These are phyloP conservation scores for Drosophila sordidapex DNA, from an alignment of 2,888 invertebrate genomes.

Conservation along the genomic window DNA sequence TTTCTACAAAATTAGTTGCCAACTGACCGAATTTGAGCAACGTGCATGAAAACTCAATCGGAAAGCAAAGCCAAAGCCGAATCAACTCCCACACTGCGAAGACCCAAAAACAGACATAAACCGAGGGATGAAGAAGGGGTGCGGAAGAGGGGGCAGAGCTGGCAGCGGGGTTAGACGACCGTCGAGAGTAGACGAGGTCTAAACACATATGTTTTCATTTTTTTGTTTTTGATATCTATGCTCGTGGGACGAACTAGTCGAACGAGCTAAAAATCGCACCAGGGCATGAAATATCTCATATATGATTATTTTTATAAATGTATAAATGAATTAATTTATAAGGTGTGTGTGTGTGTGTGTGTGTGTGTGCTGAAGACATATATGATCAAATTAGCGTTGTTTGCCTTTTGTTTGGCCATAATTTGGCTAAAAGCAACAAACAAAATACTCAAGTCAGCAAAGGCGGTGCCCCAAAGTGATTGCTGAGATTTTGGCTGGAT, in stretches of 20 bases:
- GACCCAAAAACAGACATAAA: constrained; percentile 52
- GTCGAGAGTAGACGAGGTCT: constrained; percentile 55
- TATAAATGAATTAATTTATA: constrained; percentile 34
- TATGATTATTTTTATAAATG: constrained; percentile 24
- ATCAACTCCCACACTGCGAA: constrained; percentile 62
- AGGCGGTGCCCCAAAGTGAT: background rate
- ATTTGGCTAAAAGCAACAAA: constrained; percentile 60
- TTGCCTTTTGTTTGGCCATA: constrained; percentile 61
- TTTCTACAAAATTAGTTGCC: constrained; percentile 45
- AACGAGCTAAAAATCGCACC: constrained; percentile 73
- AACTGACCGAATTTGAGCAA: constrained; percentile 61
- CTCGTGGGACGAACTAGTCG: constrained; percentile 77
- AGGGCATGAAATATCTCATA: constrained; percentile 68
- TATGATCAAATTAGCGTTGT: constrained; percentile 68
- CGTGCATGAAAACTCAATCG: constrained; percentile 64
- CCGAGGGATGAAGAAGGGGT: constrained; percentile 8
- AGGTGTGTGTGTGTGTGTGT: constrained; percentile 11
- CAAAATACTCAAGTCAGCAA: constrained; percentile 6
- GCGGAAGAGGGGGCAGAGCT: background rate
- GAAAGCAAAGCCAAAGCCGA: constrained; percentile 51
- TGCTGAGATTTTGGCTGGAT: constrained; percentile 15
- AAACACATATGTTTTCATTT: constrained; percentile 37
- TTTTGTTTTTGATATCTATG: constrained; percentile 41
- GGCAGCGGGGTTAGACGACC: constrained; percentile 8
- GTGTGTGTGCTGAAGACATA: constrained; percentile 41